Evolutionary conservation across 2,113 vertebrate species (phyloP).

Genomic region (Neotoma lepida): DNA sequence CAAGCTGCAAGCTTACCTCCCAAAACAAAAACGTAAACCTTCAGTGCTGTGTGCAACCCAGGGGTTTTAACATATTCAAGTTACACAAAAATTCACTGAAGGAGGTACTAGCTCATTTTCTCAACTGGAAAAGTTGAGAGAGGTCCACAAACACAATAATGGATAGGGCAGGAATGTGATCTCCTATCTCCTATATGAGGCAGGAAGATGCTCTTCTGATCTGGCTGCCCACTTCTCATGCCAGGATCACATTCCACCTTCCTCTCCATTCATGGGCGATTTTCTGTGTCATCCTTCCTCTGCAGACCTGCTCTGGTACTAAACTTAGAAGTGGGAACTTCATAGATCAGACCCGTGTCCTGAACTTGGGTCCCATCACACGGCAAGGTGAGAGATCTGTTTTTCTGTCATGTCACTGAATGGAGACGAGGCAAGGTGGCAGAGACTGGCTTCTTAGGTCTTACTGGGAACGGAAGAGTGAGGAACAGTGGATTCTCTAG

Average conservation of each 20-base stretch:
- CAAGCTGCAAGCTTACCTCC: background rate
- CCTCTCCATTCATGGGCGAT: background rate
- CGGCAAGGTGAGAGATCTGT: conserved; percentile 53
- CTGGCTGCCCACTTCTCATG: background rate
- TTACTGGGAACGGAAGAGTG: background rate
- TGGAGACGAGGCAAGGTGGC: no score
- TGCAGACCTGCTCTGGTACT: conserved; percentile 64
- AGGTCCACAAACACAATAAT: background rate
- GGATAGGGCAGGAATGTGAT: no score
- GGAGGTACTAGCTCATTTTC: background rate
- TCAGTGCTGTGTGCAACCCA: background rate
- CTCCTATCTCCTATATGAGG: background rate
- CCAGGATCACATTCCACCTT: no score
- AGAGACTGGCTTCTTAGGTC: background rate
- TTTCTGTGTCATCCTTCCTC: background rate
- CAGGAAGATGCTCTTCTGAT: background rate
- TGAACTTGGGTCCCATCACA: conserved; percentile 76
- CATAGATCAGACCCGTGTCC: conserved; percentile 30
- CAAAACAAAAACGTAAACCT: background rate
- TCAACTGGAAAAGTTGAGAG: background rate
- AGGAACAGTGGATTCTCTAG: background rate
- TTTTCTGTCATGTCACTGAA: accelerated
- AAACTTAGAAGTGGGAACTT: conserved; percentile 7
- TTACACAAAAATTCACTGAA: background rate
- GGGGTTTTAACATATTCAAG: background rate